Base-by-base conservation (phyloP, 2,113 vertebrate species). In the Silurus asotus region DNA sequence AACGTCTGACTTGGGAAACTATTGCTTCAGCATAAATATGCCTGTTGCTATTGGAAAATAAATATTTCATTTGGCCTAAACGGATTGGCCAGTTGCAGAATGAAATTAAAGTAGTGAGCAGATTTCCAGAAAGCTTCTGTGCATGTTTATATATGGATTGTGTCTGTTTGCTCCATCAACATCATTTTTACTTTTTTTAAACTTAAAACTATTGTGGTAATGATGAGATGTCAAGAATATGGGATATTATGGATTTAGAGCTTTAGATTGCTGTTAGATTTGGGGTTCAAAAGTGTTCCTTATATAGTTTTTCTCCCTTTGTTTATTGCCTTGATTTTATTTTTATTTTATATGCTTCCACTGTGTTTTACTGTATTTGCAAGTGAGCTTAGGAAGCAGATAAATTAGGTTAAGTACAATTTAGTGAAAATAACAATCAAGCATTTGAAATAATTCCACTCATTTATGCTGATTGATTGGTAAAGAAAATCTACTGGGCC, bases 51-150 rank as follows among this genome's bases (percentile, higher is more conserved):
- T 89, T 90, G 81, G 89, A 91, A 90, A 90, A 90, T 87, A 90
- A 91, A 91, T 91, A 90, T 91, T 92, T 84, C 48, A 90, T 88
- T 90, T 90, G 92, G 91, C 88, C 78, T 87, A 86, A 90, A 58
- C 65, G 69, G 81, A 77, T 86, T 81, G 83, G 75, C 81, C 74
- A 58, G 76, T 88, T 86, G 80, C 89, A 81, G 86, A 87, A 84
- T 78, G 83, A 89, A 86, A 91, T 89, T 70, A 88, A 70, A 86
- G 70, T 19, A 74, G 62, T 83, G 76, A 82, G 4, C 84, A 79
- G 87, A 37, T 59, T 88, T 69, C 87, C 72, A 83, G 87, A 83
- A 25, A 82, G 37, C 74, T 85, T 85, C 70, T 25, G 67, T 45
- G 9, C 49, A 2, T 37, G 37, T 37, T 37, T 37, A 82, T 84